These are phyloP conservation scores for Pampusana beccarii DNA, from an alignment of 2,113 vertebrate genomes.

Conservation along the genomic window DNA sequence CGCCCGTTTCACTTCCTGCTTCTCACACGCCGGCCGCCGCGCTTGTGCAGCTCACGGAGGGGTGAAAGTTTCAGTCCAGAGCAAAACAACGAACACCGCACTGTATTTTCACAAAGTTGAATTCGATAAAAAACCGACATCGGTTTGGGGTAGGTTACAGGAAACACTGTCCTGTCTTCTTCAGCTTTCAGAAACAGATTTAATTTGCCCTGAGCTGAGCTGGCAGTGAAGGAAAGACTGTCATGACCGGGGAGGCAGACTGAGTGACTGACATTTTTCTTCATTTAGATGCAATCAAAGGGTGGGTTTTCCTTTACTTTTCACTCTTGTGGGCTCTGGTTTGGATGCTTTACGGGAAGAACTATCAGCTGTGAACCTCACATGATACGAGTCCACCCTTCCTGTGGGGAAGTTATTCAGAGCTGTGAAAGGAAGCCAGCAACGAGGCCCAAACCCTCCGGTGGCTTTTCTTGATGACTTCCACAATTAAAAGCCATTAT, in stretches of 20 bases:
- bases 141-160: neutral
- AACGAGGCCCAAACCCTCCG: conserved; percentile 48
- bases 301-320: conserved; percentile 27
- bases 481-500: conserved; percentile 62
- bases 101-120: neutral
- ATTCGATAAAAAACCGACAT: neutral
- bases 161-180: neutral
- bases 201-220: neutral
- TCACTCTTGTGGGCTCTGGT: neutral
- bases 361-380: conserved; percentile 58
- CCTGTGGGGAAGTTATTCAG: conserved; percentile 71
- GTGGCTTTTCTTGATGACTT: conserved; percentile 62
- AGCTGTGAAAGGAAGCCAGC: conserved; percentile 64
- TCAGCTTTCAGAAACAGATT: conserved; percentile 14
- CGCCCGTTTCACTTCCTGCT: conserved; percentile 61
- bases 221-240: neutral
- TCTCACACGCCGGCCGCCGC: neutral
- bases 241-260: neutral
- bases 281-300: conserved; percentile 38
- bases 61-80: neutral
- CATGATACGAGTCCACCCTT: conserved; percentile 54
- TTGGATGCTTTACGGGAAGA: conserved; percentile 56
- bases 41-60: accelerated
- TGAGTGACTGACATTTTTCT: conserved; percentile 16
- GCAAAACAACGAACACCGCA: neutral